Conservation (phyloP, 2,113 vertebrate species). For the Acanthisitta chloris region DNA sequence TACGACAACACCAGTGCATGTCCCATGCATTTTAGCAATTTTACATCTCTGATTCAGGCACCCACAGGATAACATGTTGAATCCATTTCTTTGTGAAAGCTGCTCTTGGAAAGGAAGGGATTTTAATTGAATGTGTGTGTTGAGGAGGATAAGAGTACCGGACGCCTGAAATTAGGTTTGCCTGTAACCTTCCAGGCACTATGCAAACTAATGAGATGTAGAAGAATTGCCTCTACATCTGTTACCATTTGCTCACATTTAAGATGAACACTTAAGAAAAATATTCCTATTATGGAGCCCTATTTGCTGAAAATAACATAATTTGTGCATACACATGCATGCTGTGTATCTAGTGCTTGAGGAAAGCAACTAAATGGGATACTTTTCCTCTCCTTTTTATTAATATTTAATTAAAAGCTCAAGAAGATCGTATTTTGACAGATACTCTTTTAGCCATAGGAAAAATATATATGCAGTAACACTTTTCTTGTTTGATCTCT, state of each 20-base stretch:
- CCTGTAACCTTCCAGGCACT: conserved; percentile 17
- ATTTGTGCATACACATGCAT: not conserved
- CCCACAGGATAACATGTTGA: not conserved
- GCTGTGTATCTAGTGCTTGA: not conserved
- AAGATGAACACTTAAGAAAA: not conserved
- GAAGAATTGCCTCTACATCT: not conserved
- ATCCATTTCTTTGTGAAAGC: not conserved
- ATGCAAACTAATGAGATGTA: conserved; percentile 1
- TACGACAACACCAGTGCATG: not conserved
- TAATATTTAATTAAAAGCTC: conserved; percentile 49
- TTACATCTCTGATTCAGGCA: not conserved
- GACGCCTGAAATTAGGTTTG: conserved; percentile 21
- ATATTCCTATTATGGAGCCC: not conserved
- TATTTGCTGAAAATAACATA: conserved; percentile 12
- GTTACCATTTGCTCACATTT: not conserved
- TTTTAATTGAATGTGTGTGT: conserved; percentile 38
- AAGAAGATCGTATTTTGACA: not conserved
- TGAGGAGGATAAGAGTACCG: not conserved
- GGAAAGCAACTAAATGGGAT: not conserved
- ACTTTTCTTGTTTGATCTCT: not conserved
- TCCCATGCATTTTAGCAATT: not conserved
- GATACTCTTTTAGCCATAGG: not conserved
- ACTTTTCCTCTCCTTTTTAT: not conserved
- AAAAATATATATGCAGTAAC: not conserved
- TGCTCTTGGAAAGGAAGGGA: not conserved